Evolutionary conservation across 2,113 vertebrate genomes (phyloP).

Genomic region (Siniperca chuatsi): DNA sequence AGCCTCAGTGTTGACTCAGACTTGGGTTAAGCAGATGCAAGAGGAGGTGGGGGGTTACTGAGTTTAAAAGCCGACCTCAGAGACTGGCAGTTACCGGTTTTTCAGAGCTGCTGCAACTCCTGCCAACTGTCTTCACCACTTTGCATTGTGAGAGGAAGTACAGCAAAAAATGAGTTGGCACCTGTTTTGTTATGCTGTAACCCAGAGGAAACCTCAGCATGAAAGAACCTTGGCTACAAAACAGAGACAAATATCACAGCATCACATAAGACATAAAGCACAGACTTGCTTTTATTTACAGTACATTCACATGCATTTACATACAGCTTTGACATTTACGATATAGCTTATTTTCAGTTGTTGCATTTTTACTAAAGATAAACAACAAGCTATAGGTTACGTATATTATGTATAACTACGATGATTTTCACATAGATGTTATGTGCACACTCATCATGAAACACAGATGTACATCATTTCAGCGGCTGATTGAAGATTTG

Average conservation of each 20-base stretch:
- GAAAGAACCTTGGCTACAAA: neutral
- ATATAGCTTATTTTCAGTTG: slow-evolving; percentile 52
- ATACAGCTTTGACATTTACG: neutral
- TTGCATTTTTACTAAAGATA: neutral
- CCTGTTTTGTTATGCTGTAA: slow-evolving; percentile 7
- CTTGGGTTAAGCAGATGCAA: slow-evolving; percentile 2
- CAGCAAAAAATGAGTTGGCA: slow-evolving; percentile 2
- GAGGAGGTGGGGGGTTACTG: neutral
- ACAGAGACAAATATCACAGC: neutral
- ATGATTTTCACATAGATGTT: neutral
- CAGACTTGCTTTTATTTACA: slow-evolving; percentile 46
- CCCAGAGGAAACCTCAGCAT: neutral
- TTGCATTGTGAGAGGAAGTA: slow-evolving; percentile 42
- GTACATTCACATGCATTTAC: neutral
- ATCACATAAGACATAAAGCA: neutral
- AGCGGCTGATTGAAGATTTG: neutral
- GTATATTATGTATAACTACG: neutral
- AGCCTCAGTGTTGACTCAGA: neutral
- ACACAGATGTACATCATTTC: neutral
- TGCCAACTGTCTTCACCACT: slow-evolving; percentile 30
- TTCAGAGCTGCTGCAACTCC: slow-evolving; percentile 27
- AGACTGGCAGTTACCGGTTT: slow-evolving; percentile 39
- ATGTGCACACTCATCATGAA: neutral
- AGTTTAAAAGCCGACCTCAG: slow-evolving; percentile 21
- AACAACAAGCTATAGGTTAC: neutral